A percentile compares a stretch with the other conserved stretches of the same genome.
Conservation (phyloP, 2,113 vertebrate species). For the Silurus asotus region DNA sequence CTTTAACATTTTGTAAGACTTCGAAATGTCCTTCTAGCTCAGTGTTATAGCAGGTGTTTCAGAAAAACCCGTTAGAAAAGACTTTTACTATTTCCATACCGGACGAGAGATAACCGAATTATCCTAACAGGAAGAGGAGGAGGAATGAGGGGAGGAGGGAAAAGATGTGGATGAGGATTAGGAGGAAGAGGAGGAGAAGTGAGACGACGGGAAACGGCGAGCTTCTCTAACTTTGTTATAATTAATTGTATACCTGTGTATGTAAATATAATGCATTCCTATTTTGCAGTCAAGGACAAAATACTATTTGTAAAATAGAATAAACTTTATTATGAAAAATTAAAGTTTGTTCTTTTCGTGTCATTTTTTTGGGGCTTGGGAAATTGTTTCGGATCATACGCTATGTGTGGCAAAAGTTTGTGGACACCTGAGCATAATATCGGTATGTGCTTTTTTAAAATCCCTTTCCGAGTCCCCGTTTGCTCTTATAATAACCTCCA, state of each 20-base stretch:
- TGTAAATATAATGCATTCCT: slow-evolving; percentile 99
- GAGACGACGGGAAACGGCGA: slow-evolving; percentile 92
- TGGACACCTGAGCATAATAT: no score
- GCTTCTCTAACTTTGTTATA: slow-evolving; percentile 99
- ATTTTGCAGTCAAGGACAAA: slow-evolving; percentile 99
- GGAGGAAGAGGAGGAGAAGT: slow-evolving; percentile 24
- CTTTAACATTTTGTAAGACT: slow-evolving; percentile 79
- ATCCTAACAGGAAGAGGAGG: slow-evolving; percentile 72
- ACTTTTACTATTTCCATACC: slow-evolving; percentile 83
- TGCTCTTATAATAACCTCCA: no score
- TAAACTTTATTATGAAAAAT: slow-evolving; percentile 99
- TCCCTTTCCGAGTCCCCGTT: no score
- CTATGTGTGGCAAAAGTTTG: no score
- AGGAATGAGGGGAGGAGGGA: not conserved
- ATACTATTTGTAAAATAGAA: slow-evolving; percentile 99
- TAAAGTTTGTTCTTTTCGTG: no score
- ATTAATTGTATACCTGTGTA: slow-evolving; percentile 99
- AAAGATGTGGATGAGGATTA: slow-evolving; percentile 53
- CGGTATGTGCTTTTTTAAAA: no score
- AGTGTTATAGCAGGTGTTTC: slow-evolving; percentile 91
- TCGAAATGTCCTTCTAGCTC: slow-evolving; percentile 81
- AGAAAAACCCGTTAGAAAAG: slow-evolving; percentile 86
- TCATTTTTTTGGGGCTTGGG: no score
- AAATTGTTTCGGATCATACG: no score
- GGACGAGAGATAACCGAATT: slow-evolving; percentile 74